phyloP scores from a whole-genome alignment of 1,140 invertebrate species.

The Belonocnema kinseyi region DNA sequence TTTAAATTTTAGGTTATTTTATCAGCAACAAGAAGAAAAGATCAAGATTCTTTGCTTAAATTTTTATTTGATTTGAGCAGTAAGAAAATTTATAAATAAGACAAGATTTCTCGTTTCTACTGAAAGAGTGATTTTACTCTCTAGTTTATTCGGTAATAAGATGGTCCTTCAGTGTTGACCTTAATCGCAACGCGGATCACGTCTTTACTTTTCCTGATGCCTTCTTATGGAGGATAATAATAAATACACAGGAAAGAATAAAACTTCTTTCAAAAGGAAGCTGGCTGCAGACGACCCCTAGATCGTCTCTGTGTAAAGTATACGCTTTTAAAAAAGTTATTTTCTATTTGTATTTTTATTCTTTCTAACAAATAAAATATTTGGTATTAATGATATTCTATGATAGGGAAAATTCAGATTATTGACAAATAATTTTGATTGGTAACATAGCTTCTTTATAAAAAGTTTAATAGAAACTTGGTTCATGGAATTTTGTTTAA shows the following conservation, averaged over 20 bases:
- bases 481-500: too few species aligned
- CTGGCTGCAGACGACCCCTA: neutral
- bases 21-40: too few species aligned
- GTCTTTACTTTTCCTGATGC: constrained; percentile 18
- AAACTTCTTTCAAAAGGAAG: constrained; percentile 10
- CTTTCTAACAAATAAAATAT: too few species aligned
- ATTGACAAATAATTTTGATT: too few species aligned
- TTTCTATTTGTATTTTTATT: neutral
- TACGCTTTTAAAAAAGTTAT: neutral
- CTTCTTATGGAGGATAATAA: constrained; percentile 17
- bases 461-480: too few species aligned
- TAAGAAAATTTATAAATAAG: neutral
- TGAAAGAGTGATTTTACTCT: neutral
- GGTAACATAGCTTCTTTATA: too few species aligned
- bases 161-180: constrained; percentile 10
- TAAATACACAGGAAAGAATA: constrained; percentile 22
- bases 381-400: too few species aligned
- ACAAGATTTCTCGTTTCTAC: neutral
- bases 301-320: neutral
- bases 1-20: too few species aligned
- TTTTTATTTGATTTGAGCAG: too few species aligned
- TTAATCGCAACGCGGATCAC: constrained; percentile 11
- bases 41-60: too few species aligned
- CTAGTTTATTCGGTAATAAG: constrained; percentile 8
- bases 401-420: too few species aligned